Conservation (phyloP, 1,140 invertebrate species). For the Drosophila ananassae region DNA sequence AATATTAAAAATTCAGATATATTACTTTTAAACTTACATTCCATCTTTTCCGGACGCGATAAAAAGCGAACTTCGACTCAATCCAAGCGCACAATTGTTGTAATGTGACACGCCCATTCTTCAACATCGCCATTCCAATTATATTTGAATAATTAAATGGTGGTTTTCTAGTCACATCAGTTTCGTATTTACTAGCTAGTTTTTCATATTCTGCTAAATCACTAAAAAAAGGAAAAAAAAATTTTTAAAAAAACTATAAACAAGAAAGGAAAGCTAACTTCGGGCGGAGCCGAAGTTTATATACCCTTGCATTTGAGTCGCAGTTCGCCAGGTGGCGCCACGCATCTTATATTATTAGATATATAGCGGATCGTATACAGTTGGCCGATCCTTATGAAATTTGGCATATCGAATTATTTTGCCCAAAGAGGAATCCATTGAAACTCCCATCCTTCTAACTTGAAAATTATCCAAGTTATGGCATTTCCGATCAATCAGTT, state of each 20-base stretch:
- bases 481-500: too few relatives aligned
- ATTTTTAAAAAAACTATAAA: background rate
- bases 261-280: too few relatives aligned
- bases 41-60: constrained; percentile 78
- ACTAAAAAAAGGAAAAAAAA: constrained; percentile 27
- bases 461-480: too few relatives aligned
- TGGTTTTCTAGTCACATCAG: constrained; percentile 68
- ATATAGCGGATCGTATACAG: too few relatives aligned
- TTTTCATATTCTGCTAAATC: constrained; percentile 71
- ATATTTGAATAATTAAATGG: constrained; percentile 83
- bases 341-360: too few relatives aligned
- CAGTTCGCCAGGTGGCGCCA: too few relatives aligned
- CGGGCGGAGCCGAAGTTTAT: too few relatives aligned
- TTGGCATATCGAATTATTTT: too few relatives aligned
- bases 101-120: constrained; percentile 75
- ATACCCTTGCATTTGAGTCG: too few relatives aligned
- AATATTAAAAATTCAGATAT: background rate
- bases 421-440: too few relatives aligned
- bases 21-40: constrained; percentile 65
- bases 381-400: too few relatives aligned
- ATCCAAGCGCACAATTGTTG: constrained; percentile 83
- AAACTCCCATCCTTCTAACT: too few relatives aligned
- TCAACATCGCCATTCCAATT: constrained; percentile 82
- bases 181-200: constrained; percentile 63
- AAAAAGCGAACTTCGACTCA: constrained; percentile 80